A percentile compares a stretch with the other conserved stretches of the same genome.
These are phyloP conservation scores for Orius laevigatus DNA, from an alignment of 1,140 invertebrate genomes.

Conservation along the genomic window DNA sequence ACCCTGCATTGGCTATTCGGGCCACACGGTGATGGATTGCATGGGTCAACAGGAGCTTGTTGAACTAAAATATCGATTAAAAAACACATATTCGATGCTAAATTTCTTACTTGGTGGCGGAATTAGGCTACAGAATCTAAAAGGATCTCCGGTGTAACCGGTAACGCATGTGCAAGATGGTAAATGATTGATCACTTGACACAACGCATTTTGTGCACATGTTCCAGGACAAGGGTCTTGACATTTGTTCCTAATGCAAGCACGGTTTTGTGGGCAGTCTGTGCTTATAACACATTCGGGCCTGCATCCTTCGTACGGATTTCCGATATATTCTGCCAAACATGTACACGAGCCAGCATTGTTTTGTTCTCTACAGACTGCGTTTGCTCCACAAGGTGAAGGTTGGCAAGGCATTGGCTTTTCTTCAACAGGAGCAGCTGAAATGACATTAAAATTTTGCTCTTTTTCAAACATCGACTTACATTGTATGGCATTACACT, in stretches of 20 bases:
- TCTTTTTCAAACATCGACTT: not conserved
- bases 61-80: constrained; percentile 15
- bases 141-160: constrained; percentile 57
- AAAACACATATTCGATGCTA: not conserved
- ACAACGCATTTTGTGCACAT: constrained; percentile 26
- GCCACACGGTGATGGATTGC: constrained; percentile 38
- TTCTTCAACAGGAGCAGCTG: constrained; percentile 21
- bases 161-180: constrained; percentile 48
- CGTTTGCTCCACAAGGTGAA: constrained; percentile 57
- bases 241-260: constrained; percentile 56
- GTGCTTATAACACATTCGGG: constrained; percentile 53
- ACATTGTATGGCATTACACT: constrained; percentile 34
- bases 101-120: constrained; percentile 20
- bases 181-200: constrained; percentile 52
- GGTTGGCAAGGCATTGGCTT: constrained; percentile 49
- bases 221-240: constrained; percentile 40
- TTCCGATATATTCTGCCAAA: constrained; percentile 30
- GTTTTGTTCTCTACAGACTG: constrained; percentile 41
- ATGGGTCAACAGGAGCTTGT: constrained; percentile 25
- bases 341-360: constrained; percentile 47
- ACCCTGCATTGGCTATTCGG: constrained; percentile 42
- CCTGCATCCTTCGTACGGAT: constrained; percentile 40
- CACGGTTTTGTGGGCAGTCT: constrained; percentile 50
- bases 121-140: constrained; percentile 39
- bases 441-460: constrained; percentile 4